Evolutionary conservation across 2,888 invertebrate species (phyloP).

Genomic region (Steromphala cineraria): DNA sequence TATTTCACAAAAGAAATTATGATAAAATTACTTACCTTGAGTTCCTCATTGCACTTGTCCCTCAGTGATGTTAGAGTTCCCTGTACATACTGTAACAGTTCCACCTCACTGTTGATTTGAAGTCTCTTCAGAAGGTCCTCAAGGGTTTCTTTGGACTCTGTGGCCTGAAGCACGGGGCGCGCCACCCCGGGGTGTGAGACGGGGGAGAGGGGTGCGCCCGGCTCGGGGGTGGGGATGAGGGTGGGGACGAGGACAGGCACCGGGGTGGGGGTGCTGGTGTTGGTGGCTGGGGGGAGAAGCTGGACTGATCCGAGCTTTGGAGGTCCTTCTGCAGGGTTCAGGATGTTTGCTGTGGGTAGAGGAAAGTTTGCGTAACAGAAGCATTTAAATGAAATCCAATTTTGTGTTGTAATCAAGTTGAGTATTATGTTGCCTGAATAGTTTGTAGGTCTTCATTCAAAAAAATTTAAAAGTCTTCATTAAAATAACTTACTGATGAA

Average conservation of each 20-base stretch:
- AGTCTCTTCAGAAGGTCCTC: conserved; percentile 49
- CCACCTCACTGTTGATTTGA: conserved; percentile 39
- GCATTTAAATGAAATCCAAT: no score
- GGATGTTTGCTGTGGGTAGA: conserved; percentile 26
- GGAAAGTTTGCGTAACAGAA: no score
- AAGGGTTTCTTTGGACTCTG: conserved; percentile 38
- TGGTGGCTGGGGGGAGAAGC: conserved; percentile 56
- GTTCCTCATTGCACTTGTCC: conserved; percentile 33
- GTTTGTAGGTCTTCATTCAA: no score
- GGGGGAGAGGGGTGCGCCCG: conserved; percentile 3
- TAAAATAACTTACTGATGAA: no score
- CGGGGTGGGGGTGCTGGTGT: conserved; percentile 54
- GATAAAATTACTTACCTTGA: conserved; percentile 31
- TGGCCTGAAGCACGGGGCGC: conserved; percentile 28
- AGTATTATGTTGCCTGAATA: no score
- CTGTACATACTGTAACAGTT: conserved; percentile 37
- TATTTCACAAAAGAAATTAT: no score
- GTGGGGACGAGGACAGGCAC: conserved; percentile 61
- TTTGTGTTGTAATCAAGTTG: no score
- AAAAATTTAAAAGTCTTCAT: no score
- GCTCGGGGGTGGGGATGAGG: conserved; percentile 40
- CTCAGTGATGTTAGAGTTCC: conserved; percentile 31
- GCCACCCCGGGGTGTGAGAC: conserved; percentile 22
- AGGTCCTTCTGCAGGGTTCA: conserved; percentile 47
- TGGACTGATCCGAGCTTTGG: conserved; percentile 45